phyloP scores from a whole-genome alignment of 1,140 invertebrate species.

The Monomorium pharaonis region DNA sequence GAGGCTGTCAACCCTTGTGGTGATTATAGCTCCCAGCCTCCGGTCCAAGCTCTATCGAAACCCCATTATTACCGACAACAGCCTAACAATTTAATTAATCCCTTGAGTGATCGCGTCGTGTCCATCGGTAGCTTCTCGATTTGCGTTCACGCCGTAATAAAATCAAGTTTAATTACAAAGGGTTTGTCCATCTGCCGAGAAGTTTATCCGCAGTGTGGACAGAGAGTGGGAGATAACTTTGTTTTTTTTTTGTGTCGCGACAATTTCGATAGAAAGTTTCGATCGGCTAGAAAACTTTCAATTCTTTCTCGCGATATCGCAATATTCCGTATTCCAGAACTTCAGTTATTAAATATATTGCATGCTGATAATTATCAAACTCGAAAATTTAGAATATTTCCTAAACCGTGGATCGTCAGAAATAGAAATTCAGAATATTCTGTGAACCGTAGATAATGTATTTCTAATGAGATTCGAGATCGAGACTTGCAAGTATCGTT shows the following conservation, averaged over 20 bases:
- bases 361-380: background rate
- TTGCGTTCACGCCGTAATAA: background rate
- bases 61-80: constrained; percentile 2
- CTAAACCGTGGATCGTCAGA: background rate
- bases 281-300: background rate
- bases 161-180: constrained; percentile 23
- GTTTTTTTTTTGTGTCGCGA: background rate
- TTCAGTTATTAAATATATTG: background rate
- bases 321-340: background rate
- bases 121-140: constrained; percentile 8
- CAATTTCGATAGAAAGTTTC: background rate
- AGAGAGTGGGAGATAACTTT: background rate
- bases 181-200: background rate
- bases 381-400: background rate
- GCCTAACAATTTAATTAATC: constrained; percentile 42
- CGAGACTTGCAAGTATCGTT: background rate
- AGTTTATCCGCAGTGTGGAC: background rate
- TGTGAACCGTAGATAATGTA: background rate
- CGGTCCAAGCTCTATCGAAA: background rate
- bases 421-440: background rate
- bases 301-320: constrained; percentile 15
- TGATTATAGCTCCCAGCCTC: background rate
- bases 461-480: constrained; percentile 13
- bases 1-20: background rate
- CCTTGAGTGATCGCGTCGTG: background rate